Percentiles rank a stretch among this genome's conserved stretches.
Evolutionary conservation across 2,113 vertebrate genomes (phyloP).

Genomic region (Nannobrachium achirus): DNA sequence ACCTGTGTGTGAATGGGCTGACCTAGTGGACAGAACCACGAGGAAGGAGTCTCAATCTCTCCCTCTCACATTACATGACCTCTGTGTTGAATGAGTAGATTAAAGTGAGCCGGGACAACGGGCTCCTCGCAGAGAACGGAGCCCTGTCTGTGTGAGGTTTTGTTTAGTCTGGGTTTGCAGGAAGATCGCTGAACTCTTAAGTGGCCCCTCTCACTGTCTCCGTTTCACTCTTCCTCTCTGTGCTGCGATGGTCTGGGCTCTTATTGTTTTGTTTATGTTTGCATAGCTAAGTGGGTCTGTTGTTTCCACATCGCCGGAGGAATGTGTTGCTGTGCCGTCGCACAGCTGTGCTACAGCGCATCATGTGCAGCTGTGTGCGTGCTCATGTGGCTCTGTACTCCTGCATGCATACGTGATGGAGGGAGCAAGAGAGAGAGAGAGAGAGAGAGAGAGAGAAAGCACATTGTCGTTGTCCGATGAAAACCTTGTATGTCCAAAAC

Average conservation of each 20-base stretch:
- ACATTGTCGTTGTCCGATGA: too few relatives aligned
- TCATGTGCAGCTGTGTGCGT: not conserved
- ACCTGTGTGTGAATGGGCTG: slow-evolving; percentile 6
- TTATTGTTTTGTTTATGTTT: slow-evolving; percentile 22
- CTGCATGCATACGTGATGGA: not conserved
- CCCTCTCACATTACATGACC: slow-evolving; percentile 25
- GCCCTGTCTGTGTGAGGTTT: slow-evolving; percentile 11
- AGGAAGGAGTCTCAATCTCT: slow-evolving; percentile 9
- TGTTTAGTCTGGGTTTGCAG: slow-evolving; percentile 51
- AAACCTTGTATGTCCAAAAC: too few relatives aligned
- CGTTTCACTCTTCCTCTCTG: not conserved
- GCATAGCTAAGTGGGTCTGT: slow-evolving; percentile 9
- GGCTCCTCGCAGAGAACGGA: not conserved
- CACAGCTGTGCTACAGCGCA: too few relatives aligned
- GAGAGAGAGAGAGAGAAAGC: not conserved
- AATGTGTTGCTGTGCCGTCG: slow-evolving; percentile 6
- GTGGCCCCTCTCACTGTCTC: slow-evolving; percentile 4
- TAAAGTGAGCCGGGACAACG: slow-evolving; percentile 3
- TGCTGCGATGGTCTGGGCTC: not conserved
- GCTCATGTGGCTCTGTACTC: not conserved
- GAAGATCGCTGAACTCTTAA: slow-evolving; percentile 19
- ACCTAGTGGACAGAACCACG: slow-evolving; percentile 30
- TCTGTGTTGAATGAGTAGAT: slow-evolving; percentile 8
- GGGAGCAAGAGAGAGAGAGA: not conserved
- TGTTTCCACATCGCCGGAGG: slow-evolving; percentile 16